Conservation (phyloP, 2,113 vertebrate species). For the Ranitomeya variabilis region DNA sequence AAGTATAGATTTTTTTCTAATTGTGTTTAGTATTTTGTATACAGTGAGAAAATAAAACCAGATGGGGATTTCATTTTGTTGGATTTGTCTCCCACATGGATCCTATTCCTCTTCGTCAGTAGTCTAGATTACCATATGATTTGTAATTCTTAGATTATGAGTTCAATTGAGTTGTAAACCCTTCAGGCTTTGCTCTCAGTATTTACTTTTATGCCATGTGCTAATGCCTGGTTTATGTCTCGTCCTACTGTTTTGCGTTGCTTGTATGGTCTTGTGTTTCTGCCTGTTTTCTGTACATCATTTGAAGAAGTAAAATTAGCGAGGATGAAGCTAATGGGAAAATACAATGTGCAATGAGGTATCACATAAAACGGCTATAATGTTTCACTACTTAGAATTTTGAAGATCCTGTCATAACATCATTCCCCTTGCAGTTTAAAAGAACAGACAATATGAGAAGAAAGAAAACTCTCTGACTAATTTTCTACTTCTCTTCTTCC, state of each 20-base stretch:
- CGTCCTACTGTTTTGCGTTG: conserved; percentile 6
- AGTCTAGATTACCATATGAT: conserved; percentile 41
- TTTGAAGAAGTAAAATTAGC: conserved; percentile 26
- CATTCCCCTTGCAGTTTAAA: neutral
- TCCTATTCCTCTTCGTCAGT: conserved; percentile 44
- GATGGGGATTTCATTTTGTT: conserved; percentile 15
- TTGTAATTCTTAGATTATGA: conserved; percentile 46
- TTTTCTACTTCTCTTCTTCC: neutral
- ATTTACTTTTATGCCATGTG: conserved; percentile 48
- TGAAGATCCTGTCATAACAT: neutral
- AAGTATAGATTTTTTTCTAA: neutral
- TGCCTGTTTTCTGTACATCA: conserved; percentile 24
- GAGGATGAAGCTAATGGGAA: conserved; percentile 7
- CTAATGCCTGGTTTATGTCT: conserved; percentile 48
- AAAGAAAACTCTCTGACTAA: neutral
- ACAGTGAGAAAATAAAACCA: conserved; percentile 36
- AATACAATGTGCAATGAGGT: conserved; percentile 6
- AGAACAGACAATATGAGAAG: neutral
- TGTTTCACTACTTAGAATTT: neutral
- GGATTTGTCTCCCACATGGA: conserved; percentile 33
- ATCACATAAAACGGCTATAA: conserved; percentile 5
- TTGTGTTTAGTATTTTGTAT: conserved; percentile 30
- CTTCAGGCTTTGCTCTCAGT: conserved; percentile 41
- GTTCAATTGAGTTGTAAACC: conserved; percentile 46
- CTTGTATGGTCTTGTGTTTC: conserved; percentile 29